Evolutionary conservation across 2,113 vertebrate species (phyloP).

Genomic region (Blennius ocellaris): DNA sequence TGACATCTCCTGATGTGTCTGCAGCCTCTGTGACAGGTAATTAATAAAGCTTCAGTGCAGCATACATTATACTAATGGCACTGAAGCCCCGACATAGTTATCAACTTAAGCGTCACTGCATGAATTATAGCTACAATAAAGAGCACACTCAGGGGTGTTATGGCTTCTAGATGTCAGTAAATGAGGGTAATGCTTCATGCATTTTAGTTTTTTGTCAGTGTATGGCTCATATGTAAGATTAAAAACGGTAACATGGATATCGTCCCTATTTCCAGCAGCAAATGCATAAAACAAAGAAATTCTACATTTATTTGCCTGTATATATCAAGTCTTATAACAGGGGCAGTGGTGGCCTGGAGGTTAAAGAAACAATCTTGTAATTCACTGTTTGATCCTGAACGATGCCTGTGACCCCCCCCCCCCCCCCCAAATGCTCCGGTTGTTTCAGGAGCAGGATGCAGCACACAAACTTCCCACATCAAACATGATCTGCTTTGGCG

Average conservation of each 20-base stretch:
- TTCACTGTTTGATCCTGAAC: too few species aligned
- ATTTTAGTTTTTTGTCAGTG: constrained; percentile 10
- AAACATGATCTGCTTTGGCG: too few species aligned
- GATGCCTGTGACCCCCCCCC: too few species aligned
- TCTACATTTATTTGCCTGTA: too few species aligned
- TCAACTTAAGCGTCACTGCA: constrained; percentile 21
- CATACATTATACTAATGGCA: constrained; percentile 22
- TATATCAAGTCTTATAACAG: too few species aligned
- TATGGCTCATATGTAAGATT: constrained; percentile 8
- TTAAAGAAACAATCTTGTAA: too few species aligned
- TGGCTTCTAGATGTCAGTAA: constrained; percentile 21
- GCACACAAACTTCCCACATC: too few species aligned
- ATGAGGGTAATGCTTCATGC: not conserved
- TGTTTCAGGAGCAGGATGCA: too few species aligned
- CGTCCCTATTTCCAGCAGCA: constrained; percentile 3
- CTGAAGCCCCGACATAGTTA: constrained; percentile 20
- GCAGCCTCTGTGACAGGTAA: constrained; percentile 16
- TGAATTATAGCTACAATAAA: constrained; percentile 5
- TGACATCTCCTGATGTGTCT: not conserved
- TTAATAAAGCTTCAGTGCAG: constrained; percentile 15
- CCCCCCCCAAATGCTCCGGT: too few species aligned
- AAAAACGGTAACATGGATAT: constrained; percentile 16
- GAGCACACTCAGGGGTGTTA: not conserved
- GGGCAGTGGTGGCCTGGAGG: too few species aligned
- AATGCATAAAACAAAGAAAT: constrained; percentile 1